Percentiles rank a stretch among this genome's conserved stretches.
These are phyloP conservation scores for Euzophera pinguis DNA, from an alignment of 2,888 invertebrate genomes.

Conservation along the genomic window DNA sequence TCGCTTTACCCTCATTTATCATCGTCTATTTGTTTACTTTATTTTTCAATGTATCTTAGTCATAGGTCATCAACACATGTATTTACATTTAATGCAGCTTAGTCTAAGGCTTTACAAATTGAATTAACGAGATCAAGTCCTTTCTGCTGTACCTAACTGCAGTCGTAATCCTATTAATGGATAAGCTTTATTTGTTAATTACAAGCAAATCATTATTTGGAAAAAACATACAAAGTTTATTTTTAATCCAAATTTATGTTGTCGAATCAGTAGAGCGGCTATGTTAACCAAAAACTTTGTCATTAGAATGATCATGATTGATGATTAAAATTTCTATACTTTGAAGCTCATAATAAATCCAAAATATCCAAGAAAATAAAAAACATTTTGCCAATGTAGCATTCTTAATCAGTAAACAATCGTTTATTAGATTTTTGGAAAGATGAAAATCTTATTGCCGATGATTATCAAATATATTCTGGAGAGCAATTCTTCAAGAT, in stretches of 20 bases:
- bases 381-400: no score
- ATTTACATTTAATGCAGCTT: slow-evolving; percentile 34
- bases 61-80: slow-evolving; percentile 47
- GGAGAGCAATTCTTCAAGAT: slow-evolving; percentile 14
- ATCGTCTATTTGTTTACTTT: background rate
- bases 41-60: background rate
- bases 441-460: background rate
- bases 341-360: no score
- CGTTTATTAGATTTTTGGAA: background rate
- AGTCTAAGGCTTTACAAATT: slow-evolving; percentile 49
- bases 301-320: no score
- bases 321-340: no score
- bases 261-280: no score
- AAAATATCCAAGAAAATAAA: no score
- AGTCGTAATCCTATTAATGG: slow-evolving; percentile 43
- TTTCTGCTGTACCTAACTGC: slow-evolving; percentile 36
- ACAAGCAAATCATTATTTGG: no score
- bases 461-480: slow-evolving; percentile 7
- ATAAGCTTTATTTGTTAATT: slow-evolving; percentile 32
- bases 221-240: background rate
- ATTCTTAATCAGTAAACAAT: no score
- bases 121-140: slow-evolving; percentile 53
- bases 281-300: no score
- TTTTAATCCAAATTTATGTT: background rate
- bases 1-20: background rate